Evolutionary conservation across 1,140 invertebrate species (phyloP).

Genomic region (Pogonus chalceus): DNA sequence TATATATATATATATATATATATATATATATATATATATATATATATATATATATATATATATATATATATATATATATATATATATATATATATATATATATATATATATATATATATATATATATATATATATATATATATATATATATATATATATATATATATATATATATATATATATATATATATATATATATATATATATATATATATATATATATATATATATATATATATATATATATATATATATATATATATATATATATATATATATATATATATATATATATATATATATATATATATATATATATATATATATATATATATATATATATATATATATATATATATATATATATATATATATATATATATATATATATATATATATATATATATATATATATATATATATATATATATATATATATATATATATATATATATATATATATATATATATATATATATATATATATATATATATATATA

Average conservation of each 20-base stretch:
- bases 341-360: neutral
- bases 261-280: constrained; percentile 6
- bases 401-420: constrained; percentile 1
- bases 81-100: neutral
- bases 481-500: constrained; percentile 5
- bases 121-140: no score
- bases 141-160: no score
- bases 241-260: constrained; percentile 7
- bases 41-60: neutral
- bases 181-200: neutral
- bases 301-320: constrained; percentile 2
- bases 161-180: constrained; percentile 2
- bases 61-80: neutral
- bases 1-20: neutral
- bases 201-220: constrained; percentile 3
- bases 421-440: neutral
- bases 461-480: constrained; percentile 7
- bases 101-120: neutral
- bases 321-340: neutral
- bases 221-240: constrained; percentile 5
- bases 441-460: constrained; percentile 5
- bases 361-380: neutral
- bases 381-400: neutral
- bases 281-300: neutral
- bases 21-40: neutral